phyloP scores from a whole-genome alignment of 2,888 invertebrate genomes.

The Lasioglossum malachurum region DNA sequence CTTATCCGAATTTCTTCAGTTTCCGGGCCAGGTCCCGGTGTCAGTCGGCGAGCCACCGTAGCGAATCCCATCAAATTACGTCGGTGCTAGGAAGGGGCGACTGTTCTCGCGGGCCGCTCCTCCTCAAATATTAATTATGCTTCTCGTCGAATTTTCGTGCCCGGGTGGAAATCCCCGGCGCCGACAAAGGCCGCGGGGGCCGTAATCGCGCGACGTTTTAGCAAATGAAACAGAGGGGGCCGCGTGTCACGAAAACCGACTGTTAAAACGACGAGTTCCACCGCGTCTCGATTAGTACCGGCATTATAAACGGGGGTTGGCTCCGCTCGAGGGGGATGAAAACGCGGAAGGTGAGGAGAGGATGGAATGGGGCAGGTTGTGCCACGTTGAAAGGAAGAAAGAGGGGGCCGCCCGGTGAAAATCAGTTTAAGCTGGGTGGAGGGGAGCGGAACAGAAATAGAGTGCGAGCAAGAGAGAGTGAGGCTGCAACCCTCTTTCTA shows the following conservation, averaged over 20 bases:
- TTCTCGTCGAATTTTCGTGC: conserved; percentile 17
- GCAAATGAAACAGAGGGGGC: conserved; percentile 44
- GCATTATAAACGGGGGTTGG: conserved; percentile 37
- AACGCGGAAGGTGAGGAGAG: neutral
- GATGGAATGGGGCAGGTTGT: neutral
- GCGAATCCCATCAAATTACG: conserved; percentile 23
- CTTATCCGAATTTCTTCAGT: neutral
- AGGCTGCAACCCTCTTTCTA: neutral
- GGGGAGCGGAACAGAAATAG: neutral
- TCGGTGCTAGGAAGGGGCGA: neutral
- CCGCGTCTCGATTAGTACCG: conserved; percentile 50
- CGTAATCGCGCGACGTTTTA: conserved; percentile 44
- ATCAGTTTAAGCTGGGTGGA: conserved; percentile 56
- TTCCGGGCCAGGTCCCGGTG: neutral
- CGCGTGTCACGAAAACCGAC: conserved; percentile 35
- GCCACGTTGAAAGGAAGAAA: conserved; percentile 43
- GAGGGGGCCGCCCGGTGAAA: conserved; percentile 36
- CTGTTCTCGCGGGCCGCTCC: neutral
- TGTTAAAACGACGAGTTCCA: conserved; percentile 45
- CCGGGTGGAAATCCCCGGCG: neutral
- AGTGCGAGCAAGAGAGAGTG: neutral
- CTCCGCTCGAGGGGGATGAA: neutral
- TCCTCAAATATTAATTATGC: conserved; percentile 36
- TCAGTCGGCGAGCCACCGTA: neutral
- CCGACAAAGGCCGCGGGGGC: conserved; percentile 16